Conservation (phyloP, 2,797 vertebrate genomes). For the Ataeniobius toweri region DNA sequence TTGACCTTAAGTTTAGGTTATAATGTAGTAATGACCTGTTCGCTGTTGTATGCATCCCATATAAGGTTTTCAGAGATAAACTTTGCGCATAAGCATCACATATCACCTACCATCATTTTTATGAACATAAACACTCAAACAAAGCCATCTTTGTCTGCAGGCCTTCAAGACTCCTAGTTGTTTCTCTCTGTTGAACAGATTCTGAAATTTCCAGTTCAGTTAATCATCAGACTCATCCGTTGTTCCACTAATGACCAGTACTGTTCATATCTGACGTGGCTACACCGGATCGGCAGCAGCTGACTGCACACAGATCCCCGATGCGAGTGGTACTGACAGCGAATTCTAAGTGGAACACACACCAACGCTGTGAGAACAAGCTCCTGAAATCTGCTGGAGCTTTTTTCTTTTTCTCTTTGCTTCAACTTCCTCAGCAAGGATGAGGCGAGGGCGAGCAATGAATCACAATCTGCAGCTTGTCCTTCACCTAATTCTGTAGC, state of each 20-base stretch:
- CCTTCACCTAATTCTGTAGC: conserved; percentile 66
- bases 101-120: conserved; percentile 1
- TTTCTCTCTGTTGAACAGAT: conserved; percentile 28
- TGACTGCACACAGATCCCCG: conserved; percentile 56
- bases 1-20: not conserved
- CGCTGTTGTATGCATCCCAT: no score
- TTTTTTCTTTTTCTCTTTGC: conserved; percentile 16
- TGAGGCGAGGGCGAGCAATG: conserved; percentile 51
- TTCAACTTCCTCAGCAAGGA: conserved; percentile 45
- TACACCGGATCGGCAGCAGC: conserved; percentile 53
- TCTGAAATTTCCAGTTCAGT: conserved; percentile 47
- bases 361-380: conserved; percentile 38
- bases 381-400: conserved; percentile 36
- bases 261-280: conserved; percentile 55
- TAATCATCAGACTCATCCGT: conserved; percentile 45
- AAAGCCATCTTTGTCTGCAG: not conserved
- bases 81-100: conserved; percentile 21
- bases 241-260: conserved; percentile 61
- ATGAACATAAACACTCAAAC: conserved; percentile 18
- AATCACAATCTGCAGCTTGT: conserved; percentile 64
- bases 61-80: conserved; percentile 7
- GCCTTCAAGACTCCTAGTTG: conserved; percentile 16
- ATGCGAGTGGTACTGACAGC: conserved; percentile 55
- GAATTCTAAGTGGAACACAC: conserved; percentile 73
- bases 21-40: not conserved